Conservation (phyloP, 2,888 invertebrate genomes). For the Germaria angustata region DNA sequence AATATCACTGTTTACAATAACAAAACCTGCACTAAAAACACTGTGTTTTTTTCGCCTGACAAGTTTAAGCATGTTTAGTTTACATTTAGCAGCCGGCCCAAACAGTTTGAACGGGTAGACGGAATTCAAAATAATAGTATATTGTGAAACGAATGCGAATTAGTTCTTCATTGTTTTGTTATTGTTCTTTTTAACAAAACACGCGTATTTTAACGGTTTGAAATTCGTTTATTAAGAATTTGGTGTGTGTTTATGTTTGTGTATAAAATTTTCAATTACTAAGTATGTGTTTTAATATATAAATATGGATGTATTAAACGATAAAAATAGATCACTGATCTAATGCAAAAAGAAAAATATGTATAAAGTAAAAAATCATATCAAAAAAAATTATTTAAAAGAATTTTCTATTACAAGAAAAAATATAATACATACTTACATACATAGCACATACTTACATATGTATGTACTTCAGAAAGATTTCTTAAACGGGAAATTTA, state of each 20-base stretch:
- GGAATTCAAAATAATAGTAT: background rate
- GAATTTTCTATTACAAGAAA: background rate
- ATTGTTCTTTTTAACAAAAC: background rate
- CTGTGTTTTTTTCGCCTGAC: slow-evolving; percentile 16
- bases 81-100: slow-evolving; percentile 62
- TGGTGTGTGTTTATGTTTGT: slow-evolving; percentile 2
- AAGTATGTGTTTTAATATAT: background rate
- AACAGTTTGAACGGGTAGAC: slow-evolving; percentile 29
- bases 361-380: background rate
- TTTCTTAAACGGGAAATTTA: background rate
- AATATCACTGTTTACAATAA: slow-evolving; percentile 29
- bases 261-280: slow-evolving; percentile 1
- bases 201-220: slow-evolving; percentile 50
- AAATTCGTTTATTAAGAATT: slow-evolving; percentile 44
- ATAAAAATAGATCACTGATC: slow-evolving; percentile 65
- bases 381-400: background rate
- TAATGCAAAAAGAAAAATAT: slow-evolving; percentile 28
- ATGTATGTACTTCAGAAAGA: background rate
- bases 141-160: slow-evolving; percentile 32
- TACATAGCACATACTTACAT: background rate
- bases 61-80: slow-evolving; percentile 51
- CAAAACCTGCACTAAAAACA: slow-evolving; percentile 26
- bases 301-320: slow-evolving; percentile 1
- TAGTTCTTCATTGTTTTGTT: slow-evolving; percentile 24
- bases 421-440: background rate